These are phyloP conservation scores for Mya arenaria DNA, from an alignment of 1,140 invertebrate species.

Conservation along the genomic window DNA sequence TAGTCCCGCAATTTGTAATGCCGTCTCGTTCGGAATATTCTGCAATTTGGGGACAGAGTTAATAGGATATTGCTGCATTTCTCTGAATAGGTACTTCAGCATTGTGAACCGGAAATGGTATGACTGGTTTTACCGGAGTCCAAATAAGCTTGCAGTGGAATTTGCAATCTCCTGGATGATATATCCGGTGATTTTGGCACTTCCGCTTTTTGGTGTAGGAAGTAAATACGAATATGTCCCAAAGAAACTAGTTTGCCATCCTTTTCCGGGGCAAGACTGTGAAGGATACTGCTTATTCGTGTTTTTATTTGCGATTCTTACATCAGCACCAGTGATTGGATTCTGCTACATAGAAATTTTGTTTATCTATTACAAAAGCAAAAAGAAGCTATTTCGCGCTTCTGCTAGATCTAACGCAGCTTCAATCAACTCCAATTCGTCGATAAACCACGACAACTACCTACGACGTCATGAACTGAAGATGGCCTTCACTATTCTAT, in stretches of 20 bases:
- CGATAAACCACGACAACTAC: background rate
- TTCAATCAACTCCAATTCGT: background rate
- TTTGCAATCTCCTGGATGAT: constrained; percentile 32
- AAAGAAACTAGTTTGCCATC: constrained; percentile 47
- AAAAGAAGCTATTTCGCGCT: background rate
- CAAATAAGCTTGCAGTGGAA: background rate
- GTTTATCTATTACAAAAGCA: constrained; percentile 3
- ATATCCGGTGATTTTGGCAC: constrained; percentile 38
- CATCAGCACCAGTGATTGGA: constrained; percentile 31
- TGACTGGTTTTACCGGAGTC: constrained; percentile 2
- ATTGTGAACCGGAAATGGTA: constrained; percentile 16
- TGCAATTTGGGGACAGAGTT: constrained; percentile 48
- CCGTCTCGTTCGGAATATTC: constrained; percentile 31
- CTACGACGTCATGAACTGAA: constrained; percentile 20
- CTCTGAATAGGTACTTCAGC: constrained; percentile 46
- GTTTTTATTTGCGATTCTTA: constrained; percentile 31
- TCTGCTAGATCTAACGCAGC: background rate
- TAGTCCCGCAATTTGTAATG: constrained; percentile 14
- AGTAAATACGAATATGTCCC: constrained; percentile 44
- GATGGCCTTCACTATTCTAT: constrained; percentile 49
- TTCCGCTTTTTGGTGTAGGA: constrained; percentile 32
- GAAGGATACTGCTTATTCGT: constrained; percentile 46
- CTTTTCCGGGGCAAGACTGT: constrained; percentile 33
- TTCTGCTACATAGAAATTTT: constrained; percentile 37
- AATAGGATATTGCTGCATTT: constrained; percentile 41